Percentiles rank a stretch among this genome's conserved stretches.
Conservation (phyloP, 2,888 invertebrate species). For the Parapristionchus giblindavisi region DNA sequence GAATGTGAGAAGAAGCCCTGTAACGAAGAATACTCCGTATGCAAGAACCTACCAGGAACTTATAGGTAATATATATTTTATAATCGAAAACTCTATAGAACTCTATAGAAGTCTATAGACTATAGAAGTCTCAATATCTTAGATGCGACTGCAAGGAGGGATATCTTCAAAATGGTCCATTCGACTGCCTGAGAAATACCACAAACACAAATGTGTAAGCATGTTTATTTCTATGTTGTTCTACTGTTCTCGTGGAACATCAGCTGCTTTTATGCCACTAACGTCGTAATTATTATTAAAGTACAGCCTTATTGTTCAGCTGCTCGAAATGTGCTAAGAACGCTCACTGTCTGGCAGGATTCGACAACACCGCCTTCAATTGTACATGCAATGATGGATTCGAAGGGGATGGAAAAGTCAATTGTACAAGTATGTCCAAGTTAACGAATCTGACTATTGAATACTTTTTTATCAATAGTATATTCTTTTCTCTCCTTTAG, state of each 20-base stretch:
- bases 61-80: conserved; percentile 12
- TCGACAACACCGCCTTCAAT: conserved; percentile 19
- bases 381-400: conserved; percentile 38
- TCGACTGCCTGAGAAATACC: conserved; percentile 21
- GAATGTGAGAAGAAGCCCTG: conserved; percentile 34
- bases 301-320: neutral
- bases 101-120: too few relatives aligned
- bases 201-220: neutral
- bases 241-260: too few relatives aligned
- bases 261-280: too few relatives aligned
- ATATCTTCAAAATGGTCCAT: conserved; percentile 31
- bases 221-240: neutral
- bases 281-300: neutral
- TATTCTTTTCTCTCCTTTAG: neutral
- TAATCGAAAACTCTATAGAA: too few relatives aligned
- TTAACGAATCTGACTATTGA: neutral
- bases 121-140: too few relatives aligned
- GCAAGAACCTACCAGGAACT: conserved; percentile 20
- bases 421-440: conserved; percentile 9
- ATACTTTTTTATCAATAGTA: neutral
- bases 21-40: neutral
- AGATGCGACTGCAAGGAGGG: conserved; percentile 25
- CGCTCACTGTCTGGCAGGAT: conserved; percentile 31
- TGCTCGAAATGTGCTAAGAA: conserved; percentile 6
- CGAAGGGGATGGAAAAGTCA: conserved; percentile 21